Base-by-base conservation (phyloP, 2,113 vertebrate genomes). In the Ceyx melanurus region DNA sequence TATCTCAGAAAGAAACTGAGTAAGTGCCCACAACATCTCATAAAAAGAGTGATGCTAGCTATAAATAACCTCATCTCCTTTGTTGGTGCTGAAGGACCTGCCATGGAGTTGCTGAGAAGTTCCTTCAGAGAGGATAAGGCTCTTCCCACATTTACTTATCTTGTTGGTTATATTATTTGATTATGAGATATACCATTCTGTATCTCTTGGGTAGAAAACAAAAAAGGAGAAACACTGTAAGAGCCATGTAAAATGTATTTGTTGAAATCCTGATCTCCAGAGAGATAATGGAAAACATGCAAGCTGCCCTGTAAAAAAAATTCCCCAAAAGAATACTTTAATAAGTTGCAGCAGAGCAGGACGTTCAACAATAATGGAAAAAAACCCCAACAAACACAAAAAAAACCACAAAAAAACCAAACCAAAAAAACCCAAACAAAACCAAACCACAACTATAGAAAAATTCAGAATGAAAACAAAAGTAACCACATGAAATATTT, bases 181-280 rank as follows among this genome's bases (percentile, higher is more conserved):
- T 77, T 93, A 92, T 37, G 83, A 93, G 71, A 57, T 73, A 35
- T 2, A 7, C 78, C 94, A 88, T 84, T 89, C 62, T 91, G 86
- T 73, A 74, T 90, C 37, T 90, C 57, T 54, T 86, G 80, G 26
- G 42, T 80, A 72, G 79, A 46, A 82, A 96, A 79, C 88, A 86
- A 87, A 96, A 96, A 95, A 84, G 21, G 50, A 88, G 73, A 90
- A 94, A 89, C 62, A 51, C 42, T 77, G 29, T 68, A 77, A 89
- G 66, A 94, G 61, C 45, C 29, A 43, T 13, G 23, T 82, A 66
- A 95, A 97, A 93, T 51, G 21, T 83, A 90, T 93, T 96, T 94
- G 91, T 86, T 96, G 95, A 97, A 97, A 91, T 15, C 9, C 25
- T 60, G n/a, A 77, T 93, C 95, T 97, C 94, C 67, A 93, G 94